Evolutionary conservation across 2,888 invertebrate genomes (phyloP).

Genomic region (Vanessa cardui): DNA sequence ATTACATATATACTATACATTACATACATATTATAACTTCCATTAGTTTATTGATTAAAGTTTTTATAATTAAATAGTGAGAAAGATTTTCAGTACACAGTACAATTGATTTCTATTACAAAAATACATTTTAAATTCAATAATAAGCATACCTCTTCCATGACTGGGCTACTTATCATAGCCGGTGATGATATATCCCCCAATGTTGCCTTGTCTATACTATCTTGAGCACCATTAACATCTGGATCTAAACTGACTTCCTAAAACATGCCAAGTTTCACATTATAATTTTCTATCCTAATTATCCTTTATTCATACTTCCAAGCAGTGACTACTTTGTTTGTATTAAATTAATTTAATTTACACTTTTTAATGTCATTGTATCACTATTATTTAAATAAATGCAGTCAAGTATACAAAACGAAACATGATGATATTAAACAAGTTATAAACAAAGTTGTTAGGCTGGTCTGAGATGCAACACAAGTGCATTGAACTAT

Average conservation of each 20-base stretch:
- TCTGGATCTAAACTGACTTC: slow-evolving; percentile 76
- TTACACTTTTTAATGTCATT: background rate
- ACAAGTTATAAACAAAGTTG: slow-evolving; percentile 15
- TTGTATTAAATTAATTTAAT: background rate
- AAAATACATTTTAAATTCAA: background rate
- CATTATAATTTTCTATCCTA: no score
- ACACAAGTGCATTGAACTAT: slow-evolving; percentile 21
- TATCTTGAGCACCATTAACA: slow-evolving; percentile 71
- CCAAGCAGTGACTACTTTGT: background rate
- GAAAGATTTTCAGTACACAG: no score
- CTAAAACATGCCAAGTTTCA: slow-evolving; percentile 50
- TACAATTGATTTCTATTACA: no score
- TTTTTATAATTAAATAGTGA: no score
- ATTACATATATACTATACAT: no score
- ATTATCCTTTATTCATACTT: no score
- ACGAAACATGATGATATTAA: slow-evolving; percentile 1
- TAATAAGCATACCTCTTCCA: slow-evolving; percentile 78
- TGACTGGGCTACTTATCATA: slow-evolving; percentile 77
- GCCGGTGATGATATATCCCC: slow-evolving; percentile 71
- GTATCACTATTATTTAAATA: background rate
- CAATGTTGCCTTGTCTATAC: slow-evolving; percentile 63
- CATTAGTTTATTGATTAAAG: no score
- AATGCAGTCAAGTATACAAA: background rate
- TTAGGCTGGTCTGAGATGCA: slow-evolving; percentile 18
- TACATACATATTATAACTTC: no score